Evolutionary conservation across 2,888 invertebrate genomes (phyloP).

Genomic region (Mythimna albipuncta): DNA sequence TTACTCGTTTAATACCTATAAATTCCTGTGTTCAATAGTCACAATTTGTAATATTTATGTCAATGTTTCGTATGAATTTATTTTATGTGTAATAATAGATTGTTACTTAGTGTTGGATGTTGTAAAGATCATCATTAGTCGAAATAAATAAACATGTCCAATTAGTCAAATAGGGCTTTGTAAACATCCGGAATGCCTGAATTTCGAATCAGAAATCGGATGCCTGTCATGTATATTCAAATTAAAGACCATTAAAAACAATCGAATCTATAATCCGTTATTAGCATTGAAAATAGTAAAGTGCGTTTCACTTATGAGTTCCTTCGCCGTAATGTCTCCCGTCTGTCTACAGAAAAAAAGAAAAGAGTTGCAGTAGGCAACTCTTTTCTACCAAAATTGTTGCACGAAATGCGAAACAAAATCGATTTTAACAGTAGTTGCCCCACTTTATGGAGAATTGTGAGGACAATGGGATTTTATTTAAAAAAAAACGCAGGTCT

Average conservation of each 20-base stretch:
- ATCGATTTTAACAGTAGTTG: too few species aligned
- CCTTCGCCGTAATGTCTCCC: too few species aligned
- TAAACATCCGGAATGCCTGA: not conserved
- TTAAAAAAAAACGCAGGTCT: too few species aligned
- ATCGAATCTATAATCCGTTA: not conserved
- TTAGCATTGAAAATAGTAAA: not conserved
- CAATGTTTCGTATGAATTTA: constrained; percentile 16
- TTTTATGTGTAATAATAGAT: constrained; percentile 22
- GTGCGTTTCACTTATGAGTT: too few species aligned
- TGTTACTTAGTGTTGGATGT: constrained; percentile 31
- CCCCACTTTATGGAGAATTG: too few species aligned
- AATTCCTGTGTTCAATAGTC: constrained; percentile 23
- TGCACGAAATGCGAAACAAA: too few species aligned
- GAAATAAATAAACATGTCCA: constrained; percentile 30
- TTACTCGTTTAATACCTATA: not conserved
- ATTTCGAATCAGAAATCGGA: not conserved
- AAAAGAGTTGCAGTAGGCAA: too few species aligned
- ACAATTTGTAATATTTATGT: constrained; percentile 23
- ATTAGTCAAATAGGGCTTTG: constrained; percentile 27
- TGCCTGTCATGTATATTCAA: not conserved
- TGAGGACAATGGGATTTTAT: too few species aligned
- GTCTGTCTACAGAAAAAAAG: too few species aligned
- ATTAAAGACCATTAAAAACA: not conserved
- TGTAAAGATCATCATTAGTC: constrained; percentile 15
- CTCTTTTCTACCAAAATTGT: too few species aligned